Conservation (phyloP, 2,113 vertebrate genomes). For the Corythornis vintsioides region DNA sequence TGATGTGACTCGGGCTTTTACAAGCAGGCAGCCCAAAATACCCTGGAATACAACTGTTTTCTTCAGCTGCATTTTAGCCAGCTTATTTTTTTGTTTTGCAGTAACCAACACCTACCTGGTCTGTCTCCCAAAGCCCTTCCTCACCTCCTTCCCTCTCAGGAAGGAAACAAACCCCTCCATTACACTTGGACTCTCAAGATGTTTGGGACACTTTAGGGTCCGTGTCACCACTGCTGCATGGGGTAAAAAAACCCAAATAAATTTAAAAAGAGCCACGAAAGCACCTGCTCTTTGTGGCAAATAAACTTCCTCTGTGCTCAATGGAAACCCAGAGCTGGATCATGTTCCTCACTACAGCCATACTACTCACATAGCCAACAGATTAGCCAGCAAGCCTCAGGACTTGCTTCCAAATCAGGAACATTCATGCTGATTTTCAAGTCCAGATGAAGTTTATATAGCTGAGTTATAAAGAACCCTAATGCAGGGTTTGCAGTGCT, state of each 20-base stretch:
- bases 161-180: neutral
- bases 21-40: neutral
- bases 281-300: constrained; percentile 45
- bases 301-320: neutral
- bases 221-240: neutral
- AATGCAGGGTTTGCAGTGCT: constrained; percentile 6
- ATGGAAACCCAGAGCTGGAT: constrained; percentile 34
- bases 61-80: neutral
- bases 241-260: neutral
- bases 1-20: neutral
- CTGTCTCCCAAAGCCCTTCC: neutral
- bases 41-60: neutral
- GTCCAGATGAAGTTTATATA: constrained; percentile 49
- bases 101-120: neutral
- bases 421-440: constrained; percentile 20
- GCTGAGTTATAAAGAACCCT: constrained; percentile 12
- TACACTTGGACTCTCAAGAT: neutral
- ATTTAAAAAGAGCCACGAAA: neutral
- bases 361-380: constrained; percentile 29
- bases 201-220: neutral
- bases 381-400: neutral
- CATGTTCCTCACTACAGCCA: constrained; percentile 13
- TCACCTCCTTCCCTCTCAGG: neutral
- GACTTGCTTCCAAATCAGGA: constrained; percentile 50
- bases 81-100: neutral